phyloP scores from a whole-genome alignment of 2,888 invertebrate species.

The Galerucella nymphaeae region DNA sequence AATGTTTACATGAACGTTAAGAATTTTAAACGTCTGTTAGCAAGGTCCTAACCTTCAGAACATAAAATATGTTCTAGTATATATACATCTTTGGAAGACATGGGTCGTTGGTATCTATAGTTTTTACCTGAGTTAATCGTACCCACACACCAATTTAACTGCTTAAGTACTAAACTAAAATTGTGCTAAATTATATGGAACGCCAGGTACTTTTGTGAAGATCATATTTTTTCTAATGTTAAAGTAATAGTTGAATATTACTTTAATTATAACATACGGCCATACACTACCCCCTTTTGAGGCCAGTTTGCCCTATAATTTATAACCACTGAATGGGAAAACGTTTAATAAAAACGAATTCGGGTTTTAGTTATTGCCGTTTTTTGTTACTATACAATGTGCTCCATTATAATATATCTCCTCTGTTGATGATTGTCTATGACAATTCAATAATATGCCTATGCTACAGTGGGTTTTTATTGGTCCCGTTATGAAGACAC shows the following conservation, averaged over 20 bases:
- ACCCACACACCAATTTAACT: slow-evolving; percentile 35
- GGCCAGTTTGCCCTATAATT: slow-evolving; percentile 36
- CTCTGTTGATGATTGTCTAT: no score
- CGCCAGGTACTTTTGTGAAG: slow-evolving; percentile 32
- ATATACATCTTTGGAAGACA: slow-evolving; percentile 17
- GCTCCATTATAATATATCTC: neutral
- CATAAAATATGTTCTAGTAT: slow-evolving; percentile 21
- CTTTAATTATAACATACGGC: slow-evolving; percentile 43
- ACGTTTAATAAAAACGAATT: slow-evolving; percentile 40
- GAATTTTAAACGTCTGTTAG: slow-evolving; percentile 29
- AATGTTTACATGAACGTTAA: slow-evolving; percentile 24
- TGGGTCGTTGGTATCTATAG: slow-evolving; percentile 15
- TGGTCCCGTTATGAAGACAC: no score
- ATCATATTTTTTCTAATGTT: slow-evolving; percentile 45
- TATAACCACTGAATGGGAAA: slow-evolving; percentile 35
- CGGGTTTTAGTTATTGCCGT: slow-evolving; percentile 4
- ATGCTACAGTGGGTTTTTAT: no score
- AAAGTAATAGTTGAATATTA: slow-evolving; percentile 46
- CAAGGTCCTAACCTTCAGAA: slow-evolving; percentile 15
- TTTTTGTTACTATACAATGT: neutral
- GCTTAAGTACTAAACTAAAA: slow-evolving; percentile 41
- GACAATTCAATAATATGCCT: no score
- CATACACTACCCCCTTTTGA: slow-evolving; percentile 29
- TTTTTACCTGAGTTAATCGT: slow-evolving; percentile 40
- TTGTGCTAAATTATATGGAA: slow-evolving; percentile 48